These are phyloP conservation scores for Nothobranchius kuhntae DNA, from an alignment of 2,113 vertebrate genomes.

Conservation along the genomic window DNA sequence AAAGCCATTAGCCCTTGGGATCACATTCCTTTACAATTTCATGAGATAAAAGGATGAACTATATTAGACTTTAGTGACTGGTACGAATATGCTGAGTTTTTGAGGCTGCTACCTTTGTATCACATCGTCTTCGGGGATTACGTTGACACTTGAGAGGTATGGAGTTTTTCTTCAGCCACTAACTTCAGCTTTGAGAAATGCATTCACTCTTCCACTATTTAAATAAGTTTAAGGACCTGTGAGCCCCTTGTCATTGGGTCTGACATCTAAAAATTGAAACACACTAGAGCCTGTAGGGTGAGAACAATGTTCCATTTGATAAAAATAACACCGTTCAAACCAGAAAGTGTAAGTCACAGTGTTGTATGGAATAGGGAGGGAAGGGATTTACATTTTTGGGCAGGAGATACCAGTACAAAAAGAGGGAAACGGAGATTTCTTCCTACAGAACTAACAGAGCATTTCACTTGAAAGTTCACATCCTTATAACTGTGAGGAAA, in stretches of 20 bases:
- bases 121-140: slow-evolving; percentile 19
- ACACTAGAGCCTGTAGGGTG: slow-evolving; percentile 15
- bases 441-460: slow-evolving; percentile 7
- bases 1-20: slow-evolving; percentile 30
- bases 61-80: slow-evolving; percentile 3
- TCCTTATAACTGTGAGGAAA: not conserved
- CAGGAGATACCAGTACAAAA: slow-evolving; percentile 1
- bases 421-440: not conserved
- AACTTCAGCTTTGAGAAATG: slow-evolving; percentile 46
- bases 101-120: slow-evolving; percentile 19
- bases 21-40: not conserved
- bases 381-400: slow-evolving; percentile 16
- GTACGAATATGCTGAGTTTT: slow-evolving; percentile 12
- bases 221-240: slow-evolving; percentile 58
- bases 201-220: slow-evolving; percentile 56
- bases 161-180: slow-evolving; percentile 55
- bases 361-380: slow-evolving; percentile 1
- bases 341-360: slow-evolving; percentile 21
- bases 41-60: slow-evolving; percentile 20
- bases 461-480: not conserved
- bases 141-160: slow-evolving; percentile 32
- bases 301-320: slow-evolving; percentile 35
- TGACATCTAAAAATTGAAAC: slow-evolving; percentile 49
- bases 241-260: slow-evolving; percentile 36
- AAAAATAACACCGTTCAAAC: slow-evolving; percentile 31